phyloP scores from a whole-genome alignment of 2,113 vertebrate genomes.

The Macrotis lagotis region DNA sequence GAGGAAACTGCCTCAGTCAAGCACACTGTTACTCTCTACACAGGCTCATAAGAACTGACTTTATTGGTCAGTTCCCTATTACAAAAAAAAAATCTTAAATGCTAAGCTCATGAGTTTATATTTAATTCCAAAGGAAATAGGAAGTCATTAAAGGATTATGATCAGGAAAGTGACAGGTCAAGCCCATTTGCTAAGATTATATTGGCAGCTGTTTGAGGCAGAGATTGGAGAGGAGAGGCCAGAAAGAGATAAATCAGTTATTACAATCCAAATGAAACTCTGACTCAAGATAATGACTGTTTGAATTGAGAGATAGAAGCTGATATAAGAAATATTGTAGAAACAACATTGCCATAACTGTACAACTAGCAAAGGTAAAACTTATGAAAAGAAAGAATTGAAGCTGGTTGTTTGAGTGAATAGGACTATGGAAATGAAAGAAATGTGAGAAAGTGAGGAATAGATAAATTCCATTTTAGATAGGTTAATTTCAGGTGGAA shows the following conservation, averaged over 20 bases:
- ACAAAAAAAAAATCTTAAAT: not conserved
- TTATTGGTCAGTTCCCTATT: not conserved
- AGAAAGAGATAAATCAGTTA: not conserved
- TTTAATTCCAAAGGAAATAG: not conserved
- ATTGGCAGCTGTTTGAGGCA: not conserved
- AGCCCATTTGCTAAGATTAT: not conserved
- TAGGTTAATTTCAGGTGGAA: not conserved
- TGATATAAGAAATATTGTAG: not conserved
- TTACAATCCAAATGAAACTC: not conserved
- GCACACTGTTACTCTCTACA: not conserved
- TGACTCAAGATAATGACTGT: no score
- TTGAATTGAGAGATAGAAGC: not conserved
- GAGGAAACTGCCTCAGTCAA: not conserved
- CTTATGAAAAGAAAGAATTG: not conserved
- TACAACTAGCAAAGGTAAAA: not conserved
- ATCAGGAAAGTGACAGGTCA: not conserved
- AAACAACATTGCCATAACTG: not conserved
- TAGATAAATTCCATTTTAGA: not conserved
- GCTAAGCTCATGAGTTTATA: not conserved
- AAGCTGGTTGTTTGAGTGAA: not conserved
- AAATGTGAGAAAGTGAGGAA: not conserved
- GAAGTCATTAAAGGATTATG: not conserved
- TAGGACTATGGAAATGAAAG: not conserved
- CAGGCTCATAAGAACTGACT: not conserved
- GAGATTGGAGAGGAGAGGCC: not conserved